Evolutionary conservation across 2,113 vertebrate genomes (phyloP), one percentile per base, ranked within the genome.

Genomic region (Natator depressus): DNA sequence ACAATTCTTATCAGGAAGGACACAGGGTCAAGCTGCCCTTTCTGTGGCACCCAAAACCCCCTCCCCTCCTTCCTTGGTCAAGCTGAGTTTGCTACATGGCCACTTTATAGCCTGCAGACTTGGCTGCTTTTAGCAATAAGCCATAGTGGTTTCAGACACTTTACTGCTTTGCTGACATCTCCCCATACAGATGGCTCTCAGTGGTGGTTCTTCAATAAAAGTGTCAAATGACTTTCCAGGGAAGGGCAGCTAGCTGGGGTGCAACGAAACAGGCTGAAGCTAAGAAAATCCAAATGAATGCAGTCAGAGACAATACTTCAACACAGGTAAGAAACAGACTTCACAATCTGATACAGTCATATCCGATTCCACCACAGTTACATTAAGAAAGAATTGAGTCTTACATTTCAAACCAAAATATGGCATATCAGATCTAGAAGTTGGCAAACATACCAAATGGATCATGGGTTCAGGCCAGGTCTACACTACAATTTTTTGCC

Each of bases 351-450:
- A 83, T 81, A 22, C 20, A 2, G 19, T 65, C 49, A 72, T 85
- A 90, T 46, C 10, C 49, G 24, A 12, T 1, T 90, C 20, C 22
- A 42, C 38, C 72, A 42, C 29, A 6, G 35, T 46, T 42, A 46
- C 38, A 46, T 75, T 75, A 13, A 65, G 94, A 35, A 78, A 31
- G 86, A 93, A 91, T 82, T 95, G 54, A 83, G 57, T 75, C 54
- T 95, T 89, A 91, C 55, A 79, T 90, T 95, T 96, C 85, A n/a
- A 88, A 89, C 80, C 76, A 53, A 50, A 6, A 25, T n/a, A 38
- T 62, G 29, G 2, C 78, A 0, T 20, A 82, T 53, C 65, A 87
- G 85, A 82, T 94, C 92, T 96, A 95, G 85, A 89, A 57, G 49
- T 0, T 85, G 93, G 57, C 14, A 13, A 35, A 81, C 12, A 31